phyloP scores from a whole-genome alignment of 2,888 invertebrate genomes.

The Amphipoea oculea region DNA sequence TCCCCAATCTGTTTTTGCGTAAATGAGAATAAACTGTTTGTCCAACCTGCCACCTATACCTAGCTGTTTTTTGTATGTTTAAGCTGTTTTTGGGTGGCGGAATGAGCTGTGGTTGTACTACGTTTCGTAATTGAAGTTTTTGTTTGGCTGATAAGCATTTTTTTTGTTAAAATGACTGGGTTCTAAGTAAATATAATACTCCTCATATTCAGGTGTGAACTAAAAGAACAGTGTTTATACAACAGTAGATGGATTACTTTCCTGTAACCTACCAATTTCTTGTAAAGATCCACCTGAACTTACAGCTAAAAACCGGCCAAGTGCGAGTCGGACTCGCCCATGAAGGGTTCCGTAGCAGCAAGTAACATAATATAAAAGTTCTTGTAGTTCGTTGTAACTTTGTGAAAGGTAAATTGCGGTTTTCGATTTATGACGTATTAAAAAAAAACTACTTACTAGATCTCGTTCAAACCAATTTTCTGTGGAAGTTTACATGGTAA shows the following conservation, averaged over 20 bases:
- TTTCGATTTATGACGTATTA: too few species aligned
- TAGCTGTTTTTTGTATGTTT: slow-evolving; percentile 56
- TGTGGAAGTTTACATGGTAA: too few species aligned
- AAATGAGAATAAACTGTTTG: slow-evolving; percentile 80
- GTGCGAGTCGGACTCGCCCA: too few species aligned
- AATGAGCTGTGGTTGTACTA: not conserved
- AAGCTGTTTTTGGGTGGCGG: slow-evolving; percentile 44
- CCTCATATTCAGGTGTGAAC: not conserved
- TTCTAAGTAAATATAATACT: not conserved
- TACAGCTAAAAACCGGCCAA: not conserved
- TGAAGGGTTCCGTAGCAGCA: too few species aligned
- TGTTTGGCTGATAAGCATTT: not conserved
- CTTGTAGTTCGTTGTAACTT: too few species aligned
- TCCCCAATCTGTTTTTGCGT: slow-evolving; percentile 78
- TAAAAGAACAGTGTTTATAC: not conserved
- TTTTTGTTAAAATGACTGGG: not conserved
- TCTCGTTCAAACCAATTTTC: too few species aligned
- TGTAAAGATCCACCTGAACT: not conserved
- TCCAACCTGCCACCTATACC: slow-evolving; percentile 65
- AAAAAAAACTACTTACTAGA: too few species aligned
- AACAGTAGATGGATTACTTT: not conserved
- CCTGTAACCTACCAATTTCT: not conserved
- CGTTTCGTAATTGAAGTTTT: not conserved
- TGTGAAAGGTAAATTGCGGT: too few species aligned
- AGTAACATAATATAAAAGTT: too few species aligned